A percentile compares a stretch with the other conserved stretches of the same genome.
Evolutionary conservation across 2,113 vertebrate species (phyloP).

Genomic region (Meleagris gallopavo): DNA sequence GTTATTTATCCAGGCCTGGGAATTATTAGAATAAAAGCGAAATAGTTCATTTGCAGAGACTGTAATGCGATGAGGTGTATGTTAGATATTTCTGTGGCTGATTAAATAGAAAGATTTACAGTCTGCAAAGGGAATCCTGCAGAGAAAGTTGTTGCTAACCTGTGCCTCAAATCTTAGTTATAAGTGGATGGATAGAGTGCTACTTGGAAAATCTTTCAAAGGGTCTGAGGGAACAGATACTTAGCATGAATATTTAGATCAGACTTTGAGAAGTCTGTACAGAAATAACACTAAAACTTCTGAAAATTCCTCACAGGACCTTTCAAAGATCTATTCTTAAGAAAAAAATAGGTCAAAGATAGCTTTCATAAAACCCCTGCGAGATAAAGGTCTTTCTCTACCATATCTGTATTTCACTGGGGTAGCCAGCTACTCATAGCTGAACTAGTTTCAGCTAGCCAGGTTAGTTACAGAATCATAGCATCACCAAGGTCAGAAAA

Average conservation of each 20-base stretch:
- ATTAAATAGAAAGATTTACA: not conserved
- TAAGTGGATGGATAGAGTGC: not conserved
- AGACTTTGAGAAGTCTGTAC: not conserved
- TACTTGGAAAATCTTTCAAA: not conserved
- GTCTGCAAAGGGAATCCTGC: not conserved
- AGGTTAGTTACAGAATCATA: not conserved
- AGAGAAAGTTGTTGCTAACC: not conserved
- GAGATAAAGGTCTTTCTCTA: not conserved
- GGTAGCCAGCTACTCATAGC: not conserved
- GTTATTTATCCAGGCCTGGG: not conserved
- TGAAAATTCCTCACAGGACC: not conserved
- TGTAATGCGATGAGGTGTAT: not conserved
- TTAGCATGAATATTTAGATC: not conserved
- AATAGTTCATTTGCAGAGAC: not conserved
- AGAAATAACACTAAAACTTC: not conserved
- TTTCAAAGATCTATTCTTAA: not conserved
- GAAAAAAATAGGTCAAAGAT: not conserved
- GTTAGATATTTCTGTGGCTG: not conserved
- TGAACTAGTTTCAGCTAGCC: not conserved
- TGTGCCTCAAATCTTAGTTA: not conserved
- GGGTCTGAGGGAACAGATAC: not conserved
- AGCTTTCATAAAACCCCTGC: not conserved
- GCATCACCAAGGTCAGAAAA: too few relatives aligned
- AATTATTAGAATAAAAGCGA: conserved; percentile 18
- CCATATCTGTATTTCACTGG: not conserved